phyloP scores from a whole-genome alignment of 2,888 invertebrate species.

The Acanthosoma haemorrhoidale region DNA sequence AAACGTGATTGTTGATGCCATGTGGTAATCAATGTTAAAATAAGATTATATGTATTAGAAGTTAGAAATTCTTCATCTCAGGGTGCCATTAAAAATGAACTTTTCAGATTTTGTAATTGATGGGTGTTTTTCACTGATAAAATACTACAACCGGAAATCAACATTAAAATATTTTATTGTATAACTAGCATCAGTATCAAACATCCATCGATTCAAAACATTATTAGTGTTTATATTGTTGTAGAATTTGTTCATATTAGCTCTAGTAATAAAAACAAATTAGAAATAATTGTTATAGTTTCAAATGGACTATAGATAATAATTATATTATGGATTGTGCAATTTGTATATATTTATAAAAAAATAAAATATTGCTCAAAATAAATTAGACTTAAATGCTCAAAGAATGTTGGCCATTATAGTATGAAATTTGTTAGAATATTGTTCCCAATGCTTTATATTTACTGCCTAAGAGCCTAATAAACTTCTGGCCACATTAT shows the following conservation, averaged over 20 bases:
- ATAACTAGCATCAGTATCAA: slow-evolving; percentile 1
- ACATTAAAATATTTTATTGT: neutral
- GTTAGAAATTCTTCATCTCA: slow-evolving; percentile 44
- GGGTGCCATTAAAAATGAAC: slow-evolving; percentile 45
- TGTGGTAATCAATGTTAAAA: neutral
- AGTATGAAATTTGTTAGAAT: slow-evolving; percentile 3
- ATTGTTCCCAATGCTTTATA: slow-evolving; percentile 16
- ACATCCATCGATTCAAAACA: slow-evolving; percentile 26
- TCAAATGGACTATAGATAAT: slow-evolving; percentile 15
- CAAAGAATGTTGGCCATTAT: slow-evolving; percentile 28
- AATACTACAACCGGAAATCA: neutral
- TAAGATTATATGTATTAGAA: slow-evolving; percentile 8
- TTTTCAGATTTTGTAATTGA: slow-evolving; percentile 42
- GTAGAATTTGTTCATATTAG: slow-evolving; percentile 29
- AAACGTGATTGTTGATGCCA: neutral
- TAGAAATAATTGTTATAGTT: slow-evolving; percentile 24
- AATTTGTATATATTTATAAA: slow-evolving; percentile 34
- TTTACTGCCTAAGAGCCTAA: slow-evolving; percentile 10
- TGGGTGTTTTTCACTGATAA: slow-evolving; percentile 28
- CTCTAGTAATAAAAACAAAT: slow-evolving; percentile 4
- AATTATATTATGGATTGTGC: slow-evolving; percentile 33
- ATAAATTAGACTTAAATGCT: slow-evolving; percentile 37
- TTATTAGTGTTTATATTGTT: slow-evolving; percentile 23
- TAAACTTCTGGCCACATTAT: slow-evolving; percentile 21
- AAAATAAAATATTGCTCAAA: slow-evolving; percentile 38